A percentile compares a stretch with the other conserved stretches of the same genome.
Conservation (phyloP, 1,140 invertebrate species). For the Coboldia fuscipes region DNA sequence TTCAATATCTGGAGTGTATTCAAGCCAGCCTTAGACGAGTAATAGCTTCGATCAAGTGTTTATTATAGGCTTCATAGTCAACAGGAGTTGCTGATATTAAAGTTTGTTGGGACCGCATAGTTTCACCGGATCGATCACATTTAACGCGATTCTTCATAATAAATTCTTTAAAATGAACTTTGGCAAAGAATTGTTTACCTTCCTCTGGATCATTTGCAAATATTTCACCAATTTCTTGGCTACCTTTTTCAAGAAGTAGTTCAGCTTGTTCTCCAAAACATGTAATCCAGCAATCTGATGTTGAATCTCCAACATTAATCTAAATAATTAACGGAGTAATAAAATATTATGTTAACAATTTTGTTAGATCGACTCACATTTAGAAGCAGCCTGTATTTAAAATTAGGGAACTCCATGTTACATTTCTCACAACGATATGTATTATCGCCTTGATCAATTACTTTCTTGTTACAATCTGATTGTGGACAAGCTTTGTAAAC, state of each 20-base stretch:
- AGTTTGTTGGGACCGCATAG: slow-evolving; percentile 46
- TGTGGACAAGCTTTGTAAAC: slow-evolving; percentile 79
- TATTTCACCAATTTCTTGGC: slow-evolving; percentile 54
- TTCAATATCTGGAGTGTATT: too few species aligned
- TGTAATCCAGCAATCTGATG: slow-evolving; percentile 66
- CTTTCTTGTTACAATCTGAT: slow-evolving; percentile 80
- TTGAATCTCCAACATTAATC: slow-evolving; percentile 61
- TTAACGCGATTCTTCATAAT: slow-evolving; percentile 67
- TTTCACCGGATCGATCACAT: slow-evolving; percentile 76
- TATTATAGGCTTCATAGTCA: slow-evolving; percentile 53
- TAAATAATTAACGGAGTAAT: slow-evolving; percentile 22
- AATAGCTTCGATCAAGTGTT: slow-evolving; percentile 41
- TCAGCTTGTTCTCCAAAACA: slow-evolving; percentile 78
- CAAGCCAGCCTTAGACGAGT: slow-evolving; percentile 31
- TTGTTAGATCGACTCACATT: slow-evolving; percentile 33
- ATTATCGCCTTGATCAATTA: slow-evolving; percentile 62
- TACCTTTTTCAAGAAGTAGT: slow-evolving; percentile 46
- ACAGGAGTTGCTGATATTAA: slow-evolving; percentile 41
- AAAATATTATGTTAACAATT: slow-evolving; percentile 15
- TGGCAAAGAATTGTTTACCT: slow-evolving; percentile 38
- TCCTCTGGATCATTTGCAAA: slow-evolving; percentile 35
- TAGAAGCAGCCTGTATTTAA: slow-evolving; percentile 65
- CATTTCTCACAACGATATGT: slow-evolving; percentile 93
- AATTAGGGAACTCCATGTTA: slow-evolving; percentile 58
- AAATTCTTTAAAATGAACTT: slow-evolving; percentile 56